phyloP scores from a whole-genome alignment of 1,140 invertebrate genomes.

The Hylaeus volcanicus region DNA sequence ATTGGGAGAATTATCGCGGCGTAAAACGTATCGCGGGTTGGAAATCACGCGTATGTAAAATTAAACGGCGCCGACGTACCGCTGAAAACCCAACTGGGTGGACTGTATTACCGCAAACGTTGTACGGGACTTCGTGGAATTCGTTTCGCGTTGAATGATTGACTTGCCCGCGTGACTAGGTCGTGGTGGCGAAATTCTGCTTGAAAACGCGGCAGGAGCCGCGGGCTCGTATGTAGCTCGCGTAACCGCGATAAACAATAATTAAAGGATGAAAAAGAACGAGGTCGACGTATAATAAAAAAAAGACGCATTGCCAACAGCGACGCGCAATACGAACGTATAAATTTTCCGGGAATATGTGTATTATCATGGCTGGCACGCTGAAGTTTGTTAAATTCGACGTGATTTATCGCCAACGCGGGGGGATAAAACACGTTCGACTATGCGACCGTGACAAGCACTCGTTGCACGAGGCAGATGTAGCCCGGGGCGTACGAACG shows the following conservation, averaged over 20 bases:
- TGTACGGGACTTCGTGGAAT: neutral
- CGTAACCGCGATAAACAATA: conserved; percentile 57
- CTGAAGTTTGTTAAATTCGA: conserved; percentile 60
- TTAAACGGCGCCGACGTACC: neutral
- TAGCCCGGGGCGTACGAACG: conserved; percentile 22
- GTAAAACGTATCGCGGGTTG: neutral
- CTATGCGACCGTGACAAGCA: conserved; percentile 34
- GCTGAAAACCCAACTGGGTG: neutral
- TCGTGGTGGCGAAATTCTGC: neutral
- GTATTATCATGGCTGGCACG: conserved; percentile 49
- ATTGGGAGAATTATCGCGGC: neutral
- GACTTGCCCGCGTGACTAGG: conserved; percentile 1
- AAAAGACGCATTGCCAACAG: conserved; percentile 3
- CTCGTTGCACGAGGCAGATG: conserved; percentile 42
- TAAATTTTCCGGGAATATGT: conserved; percentile 58
- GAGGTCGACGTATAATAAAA: conserved; percentile 22
- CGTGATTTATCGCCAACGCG: conserved; percentile 53
- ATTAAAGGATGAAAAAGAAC: conserved; percentile 48
- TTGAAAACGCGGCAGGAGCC: neutral
- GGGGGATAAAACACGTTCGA: conserved; percentile 62
- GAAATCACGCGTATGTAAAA: conserved; percentile 19
- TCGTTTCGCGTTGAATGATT: conserved; percentile 25
- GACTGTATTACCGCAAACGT: neutral
- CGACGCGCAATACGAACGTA: conserved; percentile 30
- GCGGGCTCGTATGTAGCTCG: neutral